A percentile compares a stretch with the other conserved stretches of the same genome.
phyloP scores from a whole-genome alignment of 53 echinoderm and acorn worm genomes.

The Hippasteria phrygiana region DNA sequence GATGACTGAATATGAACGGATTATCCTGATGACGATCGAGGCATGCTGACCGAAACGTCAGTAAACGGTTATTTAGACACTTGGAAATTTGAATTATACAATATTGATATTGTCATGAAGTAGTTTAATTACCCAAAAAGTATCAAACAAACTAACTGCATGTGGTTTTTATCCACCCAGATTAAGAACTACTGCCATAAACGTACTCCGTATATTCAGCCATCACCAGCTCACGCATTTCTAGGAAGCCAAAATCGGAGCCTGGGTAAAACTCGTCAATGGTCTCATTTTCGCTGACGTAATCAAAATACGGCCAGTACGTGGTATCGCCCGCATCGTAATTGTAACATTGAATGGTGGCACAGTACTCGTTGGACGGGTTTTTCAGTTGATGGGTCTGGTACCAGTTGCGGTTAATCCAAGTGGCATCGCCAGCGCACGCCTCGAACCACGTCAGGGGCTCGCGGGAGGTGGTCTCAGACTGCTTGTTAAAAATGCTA shows the following conservation, averaged over 20 bases:
- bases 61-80: too few relatives aligned
- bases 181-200: too few relatives aligned
- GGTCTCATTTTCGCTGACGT: constrained; percentile 26
- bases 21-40: too few relatives aligned
- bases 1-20: too few relatives aligned
- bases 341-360: constrained; percentile 70
- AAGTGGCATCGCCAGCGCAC: constrained; percentile 38
- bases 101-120: too few relatives aligned
- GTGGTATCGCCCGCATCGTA: constrained; percentile 61
- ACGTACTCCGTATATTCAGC: too few relatives aligned
- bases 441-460: constrained; percentile 10
- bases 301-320: constrained; percentile 76
- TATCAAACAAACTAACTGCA: too few relatives aligned
- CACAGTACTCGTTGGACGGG: constrained; percentile 54
- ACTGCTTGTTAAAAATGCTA: constrained; percentile 60
- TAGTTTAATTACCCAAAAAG: too few relatives aligned
- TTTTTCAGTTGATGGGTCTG: constrained; percentile 70
- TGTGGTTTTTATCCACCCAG: too few relatives aligned
- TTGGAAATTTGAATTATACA: too few relatives aligned
- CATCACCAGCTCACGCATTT: constrained; percentile 62
- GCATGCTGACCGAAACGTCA: too few relatives aligned
- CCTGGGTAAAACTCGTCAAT: constrained; percentile 58
- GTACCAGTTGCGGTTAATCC: constrained; percentile 74
- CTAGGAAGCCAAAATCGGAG: constrained; percentile 63
- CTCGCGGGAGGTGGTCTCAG: neutral